Conservation (phyloP, 1,140 invertebrate species). For the Bilobella aurantiaca region DNA sequence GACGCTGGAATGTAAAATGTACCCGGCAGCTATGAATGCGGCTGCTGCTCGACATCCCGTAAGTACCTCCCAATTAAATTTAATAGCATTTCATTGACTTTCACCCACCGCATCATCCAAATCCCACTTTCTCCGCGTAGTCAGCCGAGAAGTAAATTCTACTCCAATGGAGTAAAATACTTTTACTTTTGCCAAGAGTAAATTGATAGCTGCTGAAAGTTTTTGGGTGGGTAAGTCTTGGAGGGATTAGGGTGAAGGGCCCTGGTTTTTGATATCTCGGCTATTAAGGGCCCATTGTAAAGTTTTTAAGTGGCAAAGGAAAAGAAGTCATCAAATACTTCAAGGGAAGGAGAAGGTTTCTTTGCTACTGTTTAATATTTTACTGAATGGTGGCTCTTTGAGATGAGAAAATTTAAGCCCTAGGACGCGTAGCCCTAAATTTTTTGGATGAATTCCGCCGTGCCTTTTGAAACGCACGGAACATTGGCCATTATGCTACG, state of each 20-base stretch:
- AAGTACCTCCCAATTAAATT: too few species aligned
- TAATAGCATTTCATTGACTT: too few species aligned
- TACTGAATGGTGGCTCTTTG: neutral
- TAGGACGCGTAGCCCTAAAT: too few species aligned
- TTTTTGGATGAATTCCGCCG: neutral
- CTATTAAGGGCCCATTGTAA: neutral
- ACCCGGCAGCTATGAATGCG: conserved; percentile 37
- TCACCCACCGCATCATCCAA: too few species aligned
- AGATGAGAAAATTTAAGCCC: neutral
- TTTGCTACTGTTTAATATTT: neutral
- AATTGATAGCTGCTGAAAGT: too few species aligned
- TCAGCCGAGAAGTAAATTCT: too few species aligned
- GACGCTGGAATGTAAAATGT: conserved; percentile 35
- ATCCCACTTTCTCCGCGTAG: too few species aligned
- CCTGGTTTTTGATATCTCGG: neutral
- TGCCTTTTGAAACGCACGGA: neutral
- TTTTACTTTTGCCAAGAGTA: too few species aligned
- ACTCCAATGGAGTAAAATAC: too few species aligned
- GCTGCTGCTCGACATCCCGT: conserved; percentile 37
- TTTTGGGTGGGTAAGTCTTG: too few species aligned
- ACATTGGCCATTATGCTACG: neutral
- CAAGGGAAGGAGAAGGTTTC: neutral
- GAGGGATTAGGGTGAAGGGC: too few species aligned
- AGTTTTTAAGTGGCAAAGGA: neutral
- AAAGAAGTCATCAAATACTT: neutral